Base-by-base conservation (phyloP, 2,797 vertebrate species). In the Falco naumanni region DNA sequence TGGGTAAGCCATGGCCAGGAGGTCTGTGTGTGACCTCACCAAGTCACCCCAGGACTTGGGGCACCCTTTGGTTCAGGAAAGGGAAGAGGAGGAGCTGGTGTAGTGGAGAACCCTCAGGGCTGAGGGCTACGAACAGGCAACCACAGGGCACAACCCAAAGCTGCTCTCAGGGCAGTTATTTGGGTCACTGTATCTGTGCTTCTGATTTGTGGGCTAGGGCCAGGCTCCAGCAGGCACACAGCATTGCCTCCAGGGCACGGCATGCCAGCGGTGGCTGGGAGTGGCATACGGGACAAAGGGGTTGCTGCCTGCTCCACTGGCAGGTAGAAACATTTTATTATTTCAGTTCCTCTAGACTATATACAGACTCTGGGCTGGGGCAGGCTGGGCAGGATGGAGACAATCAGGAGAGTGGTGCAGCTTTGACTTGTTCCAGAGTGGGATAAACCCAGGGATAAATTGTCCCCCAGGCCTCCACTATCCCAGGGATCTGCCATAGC, bases 211-310 rank as follows among this genome's bases (percentile, higher is more conserved):
- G 0, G 43, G 21, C 4, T 15, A 16, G n/a, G 10, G 21, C 6
- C 2, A 16, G 13, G 51, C 18, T 68, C 37, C 10, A 10, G 31
- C 0, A 9, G 51, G 29, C 45, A 17, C 26, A n/a, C 7, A 47
- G 28, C 43, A 34, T 21, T 11, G 8, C 18, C 34, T 47, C 20
- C 16, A 37, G 56, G 34, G 22, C 33, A 37, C 3, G 2, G 57
- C 0, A 0, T 57, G 16, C 15, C 3, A 4, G 13, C 2, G 1
- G 13, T 15, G 11, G 5, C 61, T 79, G 47, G 48, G 8, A 43
- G 33, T 0, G 0, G 37, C 26, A 18, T 11, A 54, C 6, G 29
- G 48, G 41, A 28, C 59, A 68, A 68, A 37, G 13, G 7, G 6
- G 12, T 45, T 11, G 5, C 48, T 83, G 41, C 21, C 41, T 56